Base-by-base conservation (phyloP, 2,113 vertebrate species). In the Thamnophis sirtalis region DNA sequence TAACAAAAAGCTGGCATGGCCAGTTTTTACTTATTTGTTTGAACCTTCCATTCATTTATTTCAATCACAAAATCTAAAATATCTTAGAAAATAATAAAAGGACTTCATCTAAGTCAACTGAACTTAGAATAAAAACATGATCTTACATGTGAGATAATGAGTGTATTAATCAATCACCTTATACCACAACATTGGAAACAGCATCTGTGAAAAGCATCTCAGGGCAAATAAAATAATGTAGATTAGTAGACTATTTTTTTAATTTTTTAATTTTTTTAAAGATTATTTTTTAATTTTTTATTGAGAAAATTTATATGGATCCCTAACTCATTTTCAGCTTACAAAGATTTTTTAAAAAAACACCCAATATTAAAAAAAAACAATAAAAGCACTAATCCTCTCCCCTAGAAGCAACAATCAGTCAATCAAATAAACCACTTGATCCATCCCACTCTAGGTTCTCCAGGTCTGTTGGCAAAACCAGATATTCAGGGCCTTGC, bases 201-300 rank as follows among this genome's bases (percentile, higher is more conserved):
- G n/a, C 22, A 8, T 89, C 0, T 55, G 2, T 58, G 4, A 1
- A 9, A 38, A 38, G 15, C 53, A 5, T 0, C 0, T 0, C 0
- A 22, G 89, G 22, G 4, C 49, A 89, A 3, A 9, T 88, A 63
- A n/a, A 87, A 0, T 33, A 38, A 91, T 90, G 5, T 89, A 8
- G 1, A 48, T 0, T 5, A 53, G 2, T 49, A 85, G 58, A 84
- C 84, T 55, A 53, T n/a, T n/a, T 19, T 0, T 2, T n/a, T n/a
- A n/a, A n/a, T n/a, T n/a, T n/a, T n/a, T n/a, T n/a, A n/a, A n/a
- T n/a, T n/a, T n/a, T n/a, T n/a, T n/a, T n/a, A n/a, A 15, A 4
- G 33, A 0, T 63, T 63, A 26, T 24, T 58, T 58, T 58, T 58
- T 9, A 2, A 13, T 54, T 55, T 55, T 21, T 55, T 60, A 10